phyloP scores from a whole-genome alignment of 2,113 vertebrate genomes.

The Tyto alba region DNA sequence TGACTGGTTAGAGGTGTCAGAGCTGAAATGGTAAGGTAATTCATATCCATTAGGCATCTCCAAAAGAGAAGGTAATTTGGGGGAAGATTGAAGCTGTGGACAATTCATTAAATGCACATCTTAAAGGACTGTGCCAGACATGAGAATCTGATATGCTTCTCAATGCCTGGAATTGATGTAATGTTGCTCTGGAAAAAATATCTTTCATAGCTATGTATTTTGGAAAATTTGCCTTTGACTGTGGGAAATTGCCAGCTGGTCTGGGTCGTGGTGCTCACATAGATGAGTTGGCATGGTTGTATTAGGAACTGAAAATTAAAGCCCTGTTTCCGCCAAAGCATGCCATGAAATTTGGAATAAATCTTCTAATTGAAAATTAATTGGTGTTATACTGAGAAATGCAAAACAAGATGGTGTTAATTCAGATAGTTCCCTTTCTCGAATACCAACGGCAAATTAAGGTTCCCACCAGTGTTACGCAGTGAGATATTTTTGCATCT shows the following conservation, averaged over 20 bases:
- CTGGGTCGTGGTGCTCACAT: not conserved
- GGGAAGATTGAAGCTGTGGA: not conserved
- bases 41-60: not conserved
- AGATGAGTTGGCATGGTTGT: not conserved
- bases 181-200: not conserved
- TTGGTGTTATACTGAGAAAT: slow-evolving; percentile 1
- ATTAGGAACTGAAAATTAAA: slow-evolving; percentile 32
- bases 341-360: slow-evolving; percentile 40
- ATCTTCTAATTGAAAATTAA: slow-evolving; percentile 51
- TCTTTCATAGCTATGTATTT: not conserved
- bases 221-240: slow-evolving; percentile 33
- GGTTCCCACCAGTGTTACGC: not conserved
- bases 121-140: not conserved
- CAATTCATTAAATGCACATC: not conserved
- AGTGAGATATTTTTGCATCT: not conserved
- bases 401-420: not conserved
- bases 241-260: slow-evolving; percentile 13
- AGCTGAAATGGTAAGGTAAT: not conserved
- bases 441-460: not conserved
- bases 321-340: slow-evolving; percentile 10
- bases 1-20: not conserved
- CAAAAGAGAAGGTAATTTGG: not conserved
- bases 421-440: not conserved
- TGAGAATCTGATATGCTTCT: not conserved
- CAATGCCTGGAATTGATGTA: not conserved